phyloP scores from a whole-genome alignment of 2,797 vertebrate genomes.

The Sebastes goodei region DNA sequence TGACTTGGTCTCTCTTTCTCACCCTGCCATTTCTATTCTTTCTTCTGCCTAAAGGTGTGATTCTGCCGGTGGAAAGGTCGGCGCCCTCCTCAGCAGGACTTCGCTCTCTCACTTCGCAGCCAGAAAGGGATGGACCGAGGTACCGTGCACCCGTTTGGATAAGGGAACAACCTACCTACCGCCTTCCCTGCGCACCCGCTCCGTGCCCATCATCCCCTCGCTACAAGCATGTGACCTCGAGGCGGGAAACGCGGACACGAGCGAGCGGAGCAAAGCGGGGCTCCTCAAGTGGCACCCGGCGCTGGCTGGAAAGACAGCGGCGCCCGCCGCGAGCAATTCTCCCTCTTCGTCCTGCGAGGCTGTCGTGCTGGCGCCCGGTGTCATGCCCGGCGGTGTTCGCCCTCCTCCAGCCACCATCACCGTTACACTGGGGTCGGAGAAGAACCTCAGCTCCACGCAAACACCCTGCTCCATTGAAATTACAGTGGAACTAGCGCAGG shows the following conservation, averaged over 20 bases:
- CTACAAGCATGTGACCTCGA: constrained; percentile 79
- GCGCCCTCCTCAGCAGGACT: constrained; percentile 68
- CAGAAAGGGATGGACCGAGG: constrained; percentile 76
- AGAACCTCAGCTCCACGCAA: constrained; percentile 30
- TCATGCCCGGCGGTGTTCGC: constrained; percentile 4
- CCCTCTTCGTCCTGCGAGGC: constrained; percentile 29
- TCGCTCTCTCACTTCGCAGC: constrained; percentile 61
- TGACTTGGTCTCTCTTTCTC: constrained; percentile 30
- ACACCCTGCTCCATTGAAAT: constrained; percentile 52
- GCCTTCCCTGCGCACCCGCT: constrained; percentile 71
- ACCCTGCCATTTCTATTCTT: constrained; percentile 34
- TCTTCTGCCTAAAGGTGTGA: constrained; percentile 68
- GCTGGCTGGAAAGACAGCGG: constrained; percentile 21
- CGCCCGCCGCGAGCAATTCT: constrained; percentile 16
- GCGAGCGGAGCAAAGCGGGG: constrained; percentile 20
- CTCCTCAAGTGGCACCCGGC: constrained; percentile 48
- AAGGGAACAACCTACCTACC: constrained; percentile 64
- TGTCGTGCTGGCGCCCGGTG: background rate
- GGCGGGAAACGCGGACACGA: constrained; percentile 7
- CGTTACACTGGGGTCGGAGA: constrained; percentile 41
- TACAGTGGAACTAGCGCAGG: constrained; percentile 49
- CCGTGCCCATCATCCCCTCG: constrained; percentile 86
- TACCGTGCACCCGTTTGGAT: constrained; percentile 83
- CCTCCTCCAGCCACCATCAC: constrained; percentile 13
- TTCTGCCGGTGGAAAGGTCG: constrained; percentile 53